phyloP scores from a whole-genome alignment of 2,888 invertebrate genomes.

The Caenorhabditis imperialis region DNA sequence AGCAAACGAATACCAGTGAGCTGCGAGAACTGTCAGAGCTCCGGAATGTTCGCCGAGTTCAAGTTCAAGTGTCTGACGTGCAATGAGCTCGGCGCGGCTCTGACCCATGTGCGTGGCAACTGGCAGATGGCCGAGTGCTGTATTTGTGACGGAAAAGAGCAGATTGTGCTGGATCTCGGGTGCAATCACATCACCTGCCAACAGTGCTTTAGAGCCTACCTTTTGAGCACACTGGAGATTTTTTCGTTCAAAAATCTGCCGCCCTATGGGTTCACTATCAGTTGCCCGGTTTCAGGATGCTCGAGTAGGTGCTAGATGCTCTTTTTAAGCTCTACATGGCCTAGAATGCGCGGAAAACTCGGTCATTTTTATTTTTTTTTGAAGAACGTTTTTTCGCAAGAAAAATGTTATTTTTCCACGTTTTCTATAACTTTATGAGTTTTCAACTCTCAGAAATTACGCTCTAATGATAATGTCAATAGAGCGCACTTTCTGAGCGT shows the following conservation, averaged over 20 bases:
- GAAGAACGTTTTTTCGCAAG: neutral
- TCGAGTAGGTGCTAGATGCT: no score
- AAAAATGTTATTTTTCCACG: no score
- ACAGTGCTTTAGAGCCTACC: slow-evolving; percentile 62
- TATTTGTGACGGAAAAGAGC: slow-evolving; percentile 61
- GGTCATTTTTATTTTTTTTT: neutral
- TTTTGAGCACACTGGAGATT: slow-evolving; percentile 48
- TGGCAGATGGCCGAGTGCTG: slow-evolving; percentile 62
- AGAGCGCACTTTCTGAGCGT: no score
- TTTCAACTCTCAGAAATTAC: no score
- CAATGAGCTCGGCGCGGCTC: slow-evolving; percentile 54
- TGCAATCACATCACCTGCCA: slow-evolving; percentile 65
- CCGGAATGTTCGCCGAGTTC: slow-evolving; percentile 53
- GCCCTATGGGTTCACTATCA: slow-evolving; percentile 64
- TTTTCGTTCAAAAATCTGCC: slow-evolving; percentile 59
- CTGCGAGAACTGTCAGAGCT: slow-evolving; percentile 56
- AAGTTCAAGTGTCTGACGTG: slow-evolving; percentile 68
- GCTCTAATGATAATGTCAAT: no score
- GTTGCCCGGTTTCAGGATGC: slow-evolving; percentile 62
- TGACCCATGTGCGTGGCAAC: slow-evolving; percentile 64
- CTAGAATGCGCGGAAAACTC: neutral
- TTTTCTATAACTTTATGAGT: no score
- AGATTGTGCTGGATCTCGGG: slow-evolving; percentile 56
- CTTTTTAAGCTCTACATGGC: no score
- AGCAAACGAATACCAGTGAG: slow-evolving; percentile 57